Evolutionary conservation across 2,113 vertebrate genomes (phyloP), one percentile per base, ranked within the genome.

Genomic region (Dicentrarchus labrax): DNA sequence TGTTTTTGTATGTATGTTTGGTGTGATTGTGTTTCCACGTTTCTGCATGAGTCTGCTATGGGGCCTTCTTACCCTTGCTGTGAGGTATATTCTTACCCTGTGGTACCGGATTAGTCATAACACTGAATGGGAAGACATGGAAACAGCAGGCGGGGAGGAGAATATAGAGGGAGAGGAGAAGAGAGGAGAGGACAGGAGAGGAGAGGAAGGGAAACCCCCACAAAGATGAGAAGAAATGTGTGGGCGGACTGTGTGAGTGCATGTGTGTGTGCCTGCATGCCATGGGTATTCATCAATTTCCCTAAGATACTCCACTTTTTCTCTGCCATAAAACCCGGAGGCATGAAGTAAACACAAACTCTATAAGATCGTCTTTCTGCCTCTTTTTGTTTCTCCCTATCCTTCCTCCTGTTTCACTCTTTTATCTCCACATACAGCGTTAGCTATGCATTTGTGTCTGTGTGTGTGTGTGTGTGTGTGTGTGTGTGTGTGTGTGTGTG

Each of bases 201-300:
- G 48, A 72, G 57, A 75, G 56, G 59, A 70, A 51, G 67, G 71
- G 78, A 70, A 88, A 78, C 72, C 86, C 86, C 86, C 66, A 75
- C 62, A 86, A 85, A 78, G 83, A 89, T 88, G 75, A 78, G 74
- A 80, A 45, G 68, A 79, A 86, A 47, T 56, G 64, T 86, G 86
- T 78, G 85, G 85, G 80, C 72, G 81, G 77, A 67, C 68, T 78
- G 77, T 78, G 19, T 80, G 86, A 71, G 72, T 68, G 64, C 68
- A 77, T 78, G 30, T 30, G 62, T 78, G 62, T 80, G 54, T 61
- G 82, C 60, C 36, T 87, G 80, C 60, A 65, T 82, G 81, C 73
- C 64, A 81, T 83, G 80, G 88, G 80, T 88, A 87, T 86, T 93
- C 91, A 92, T 92, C 89, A 90, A 78, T 90, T 89, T 92, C 85